phyloP scores from a whole-genome alignment of 1,140 invertebrate species.

The Ceratosolen solmsi region DNA sequence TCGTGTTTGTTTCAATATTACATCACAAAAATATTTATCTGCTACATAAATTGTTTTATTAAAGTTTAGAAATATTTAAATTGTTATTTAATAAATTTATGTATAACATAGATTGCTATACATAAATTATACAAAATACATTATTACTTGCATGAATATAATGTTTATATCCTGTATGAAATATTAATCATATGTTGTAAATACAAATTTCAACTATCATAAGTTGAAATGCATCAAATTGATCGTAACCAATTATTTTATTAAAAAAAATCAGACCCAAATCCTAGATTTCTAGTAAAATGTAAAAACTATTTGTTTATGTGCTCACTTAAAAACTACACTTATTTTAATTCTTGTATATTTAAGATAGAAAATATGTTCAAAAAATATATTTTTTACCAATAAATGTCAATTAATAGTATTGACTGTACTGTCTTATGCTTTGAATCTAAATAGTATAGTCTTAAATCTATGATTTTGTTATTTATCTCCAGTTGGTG shows the following conservation, averaged over 20 bases:
- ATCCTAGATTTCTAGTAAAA: slow-evolving; percentile 28
- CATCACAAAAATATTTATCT: slow-evolving; percentile 32
- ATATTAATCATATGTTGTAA: slow-evolving; percentile 51
- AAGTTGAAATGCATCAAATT: slow-evolving; percentile 16
- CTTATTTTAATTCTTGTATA: slow-evolving; percentile 58
- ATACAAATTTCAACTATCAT: slow-evolving; percentile 19
- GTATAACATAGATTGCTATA: slow-evolving; percentile 9
- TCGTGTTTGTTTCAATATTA: too few relatives aligned
- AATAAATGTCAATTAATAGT: slow-evolving; percentile 44
- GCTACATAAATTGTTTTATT: slow-evolving; percentile 33
- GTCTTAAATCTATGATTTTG: slow-evolving; percentile 13
- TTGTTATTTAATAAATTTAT: slow-evolving; percentile 27
- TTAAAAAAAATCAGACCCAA: slow-evolving; percentile 25
- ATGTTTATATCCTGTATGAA: slow-evolving; percentile 56
- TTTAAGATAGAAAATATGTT: slow-evolving; percentile 54
- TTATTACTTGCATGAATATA: slow-evolving; percentile 49
- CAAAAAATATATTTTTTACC: slow-evolving; percentile 58
- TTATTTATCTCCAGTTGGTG: slow-evolving; percentile 28
- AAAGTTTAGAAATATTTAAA: slow-evolving; percentile 28
- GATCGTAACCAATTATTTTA: slow-evolving; percentile 38
- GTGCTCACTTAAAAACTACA: slow-evolving; percentile 59
- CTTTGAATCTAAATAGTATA: slow-evolving; percentile 35
- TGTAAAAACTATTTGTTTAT: slow-evolving; percentile 5
- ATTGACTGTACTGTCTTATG: slow-evolving; percentile 43
- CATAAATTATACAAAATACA: slow-evolving; percentile 42